A percentile compares a stretch with the other conserved stretches of the same genome.
These are phyloP conservation scores for Cryptoleucopteryx plumbea DNA, from an alignment of 2,113 vertebrate species.

Conservation along the genomic window DNA sequence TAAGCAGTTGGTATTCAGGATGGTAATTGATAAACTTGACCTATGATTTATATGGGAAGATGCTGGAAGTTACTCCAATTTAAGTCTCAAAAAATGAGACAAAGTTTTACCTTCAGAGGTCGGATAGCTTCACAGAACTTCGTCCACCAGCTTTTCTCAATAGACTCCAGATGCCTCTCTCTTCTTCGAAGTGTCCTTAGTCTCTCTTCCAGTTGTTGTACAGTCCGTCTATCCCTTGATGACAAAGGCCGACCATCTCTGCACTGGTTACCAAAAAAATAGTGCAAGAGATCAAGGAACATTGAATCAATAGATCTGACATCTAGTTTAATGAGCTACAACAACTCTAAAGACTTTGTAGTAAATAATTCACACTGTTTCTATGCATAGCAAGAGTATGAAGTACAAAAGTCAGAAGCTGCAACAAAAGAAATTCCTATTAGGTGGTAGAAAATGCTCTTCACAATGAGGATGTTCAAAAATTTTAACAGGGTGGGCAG, in stretches of 20 bases:
- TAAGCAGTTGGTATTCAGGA: background rate
- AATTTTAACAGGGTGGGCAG: background rate
- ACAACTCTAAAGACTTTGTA: background rate
- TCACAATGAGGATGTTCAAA: background rate
- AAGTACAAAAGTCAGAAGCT: background rate
- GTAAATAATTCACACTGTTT: background rate
- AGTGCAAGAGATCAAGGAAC: background rate
- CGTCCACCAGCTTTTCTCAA: conserved; percentile 91
- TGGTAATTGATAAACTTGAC: background rate
- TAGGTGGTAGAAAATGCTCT: background rate
- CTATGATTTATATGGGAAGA: background rate
- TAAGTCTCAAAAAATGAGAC: background rate
- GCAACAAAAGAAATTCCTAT: background rate
- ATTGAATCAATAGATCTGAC: background rate
- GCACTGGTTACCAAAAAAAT: conserved; percentile 73
- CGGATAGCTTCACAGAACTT: conserved; percentile 87
- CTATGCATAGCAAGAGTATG: background rate
- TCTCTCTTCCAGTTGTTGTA: conserved; percentile 89
- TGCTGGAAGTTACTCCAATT: background rate
- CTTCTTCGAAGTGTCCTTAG: conserved; percentile 83
- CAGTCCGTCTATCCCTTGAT: conserved; percentile 80
- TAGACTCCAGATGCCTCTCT: conserved; percentile 87
- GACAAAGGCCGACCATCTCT: conserved; percentile 91
- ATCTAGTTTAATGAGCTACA: background rate
- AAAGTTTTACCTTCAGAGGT: conserved; percentile 85